Conservation (phyloP, 2,113 vertebrate species). For the Zapornia atra region DNA sequence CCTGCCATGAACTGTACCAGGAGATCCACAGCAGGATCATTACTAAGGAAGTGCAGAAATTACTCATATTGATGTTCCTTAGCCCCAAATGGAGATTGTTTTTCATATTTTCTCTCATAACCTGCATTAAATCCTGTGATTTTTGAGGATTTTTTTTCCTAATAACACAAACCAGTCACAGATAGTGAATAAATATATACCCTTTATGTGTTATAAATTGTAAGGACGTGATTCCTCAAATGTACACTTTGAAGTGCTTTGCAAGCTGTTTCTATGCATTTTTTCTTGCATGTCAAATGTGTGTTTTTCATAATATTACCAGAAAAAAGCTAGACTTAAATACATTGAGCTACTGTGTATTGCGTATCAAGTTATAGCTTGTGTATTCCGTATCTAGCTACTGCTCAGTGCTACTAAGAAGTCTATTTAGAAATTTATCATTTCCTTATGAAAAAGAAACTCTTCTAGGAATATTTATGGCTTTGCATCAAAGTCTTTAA, state of each 20-base stretch:
- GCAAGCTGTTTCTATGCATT: conserved; percentile 42
- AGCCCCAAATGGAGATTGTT: not conserved
- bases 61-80: not conserved
- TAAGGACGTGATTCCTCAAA: conserved; percentile 64
- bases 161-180: conserved; percentile 40
- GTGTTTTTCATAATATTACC: not conserved
- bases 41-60: not conserved
- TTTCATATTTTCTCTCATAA: not conserved
- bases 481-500: not conserved
- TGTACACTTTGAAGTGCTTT: not conserved
- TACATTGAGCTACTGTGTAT: not conserved
- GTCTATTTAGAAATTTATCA: not conserved
- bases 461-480: not conserved
- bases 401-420: not conserved
- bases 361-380: not conserved
- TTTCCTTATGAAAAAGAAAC: not conserved
- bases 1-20: not conserved
- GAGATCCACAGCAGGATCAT: not conserved
- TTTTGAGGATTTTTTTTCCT: conserved; percentile 42
- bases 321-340: not conserved
- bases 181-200: conserved; percentile 33
- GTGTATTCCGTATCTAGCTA: not conserved
- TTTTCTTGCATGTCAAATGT: not conserved
- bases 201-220: conserved; percentile 7
- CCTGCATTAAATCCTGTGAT: conserved; percentile 18